Percentiles rank a stretch among this genome's conserved stretches.
Evolutionary conservation across 2,888 invertebrate genomes (phyloP).

Genomic region (Baronia brevicornis): DNA sequence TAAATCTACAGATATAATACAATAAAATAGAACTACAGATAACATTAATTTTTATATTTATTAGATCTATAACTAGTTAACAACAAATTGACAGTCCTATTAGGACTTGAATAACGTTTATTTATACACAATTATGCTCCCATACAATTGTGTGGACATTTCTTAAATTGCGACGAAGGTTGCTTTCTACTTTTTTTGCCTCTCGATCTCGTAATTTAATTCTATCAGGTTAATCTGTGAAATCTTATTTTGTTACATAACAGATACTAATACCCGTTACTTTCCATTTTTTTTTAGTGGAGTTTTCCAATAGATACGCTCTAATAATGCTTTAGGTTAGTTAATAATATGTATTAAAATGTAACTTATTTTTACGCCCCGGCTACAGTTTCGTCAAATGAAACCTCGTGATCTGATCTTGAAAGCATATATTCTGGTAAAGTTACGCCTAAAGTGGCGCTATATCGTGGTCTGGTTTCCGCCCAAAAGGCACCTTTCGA

Average conservation of each 20-base stretch:
- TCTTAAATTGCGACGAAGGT: background rate
- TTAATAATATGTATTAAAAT: slow-evolving; percentile 46
- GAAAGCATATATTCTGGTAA: slow-evolving; percentile 82
- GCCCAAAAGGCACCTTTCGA: slow-evolving; percentile 79
- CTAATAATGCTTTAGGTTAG: slow-evolving; percentile 51
- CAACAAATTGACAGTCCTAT: slow-evolving; percentile 36
- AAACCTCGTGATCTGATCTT: slow-evolving; percentile 79
- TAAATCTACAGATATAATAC: slow-evolving; percentile 14
- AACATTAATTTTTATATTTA: slow-evolving; percentile 38
- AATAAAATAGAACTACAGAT: slow-evolving; percentile 23
- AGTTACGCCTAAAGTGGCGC: slow-evolving; percentile 77
- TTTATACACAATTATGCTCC: too few species aligned
- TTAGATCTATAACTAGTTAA: slow-evolving; percentile 66
- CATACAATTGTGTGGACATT: too few species aligned
- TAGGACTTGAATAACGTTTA: slow-evolving; percentile 7
- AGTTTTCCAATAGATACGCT: slow-evolving; percentile 63
- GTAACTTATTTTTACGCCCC: slow-evolving; percentile 51
- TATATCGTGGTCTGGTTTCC: slow-evolving; percentile 80
- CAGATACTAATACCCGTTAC: slow-evolving; percentile 43
- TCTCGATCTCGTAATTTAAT: slow-evolving; percentile 24
- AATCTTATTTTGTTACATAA: slow-evolving; percentile 61
- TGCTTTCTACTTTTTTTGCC: slow-evolving; percentile 12
- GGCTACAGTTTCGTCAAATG: slow-evolving; percentile 77
- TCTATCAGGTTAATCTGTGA: slow-evolving; percentile 39
- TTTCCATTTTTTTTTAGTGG: slow-evolving; percentile 44